A percentile compares a stretch with the other conserved stretches of the same genome.
Conservation (phyloP, 2,797 vertebrate genomes). For the Takifugu ocellatus region DNA sequence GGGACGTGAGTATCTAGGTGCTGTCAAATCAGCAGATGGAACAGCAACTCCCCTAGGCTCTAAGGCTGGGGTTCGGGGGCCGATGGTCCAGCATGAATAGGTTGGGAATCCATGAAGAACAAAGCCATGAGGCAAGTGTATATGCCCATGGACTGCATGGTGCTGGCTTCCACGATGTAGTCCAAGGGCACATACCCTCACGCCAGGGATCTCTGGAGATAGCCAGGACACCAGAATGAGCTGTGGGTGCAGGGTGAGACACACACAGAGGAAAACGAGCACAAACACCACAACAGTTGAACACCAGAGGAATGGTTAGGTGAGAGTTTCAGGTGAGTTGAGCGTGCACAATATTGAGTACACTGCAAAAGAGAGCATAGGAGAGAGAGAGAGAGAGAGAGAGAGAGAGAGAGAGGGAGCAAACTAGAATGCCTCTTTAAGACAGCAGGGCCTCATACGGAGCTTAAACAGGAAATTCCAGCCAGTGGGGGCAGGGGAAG, state of each 20-base stretch:
- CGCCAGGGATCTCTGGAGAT: conserved; percentile 92
- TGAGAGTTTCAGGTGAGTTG: conserved; percentile 16
- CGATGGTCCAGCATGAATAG: conserved; percentile 46
- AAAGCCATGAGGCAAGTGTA: conserved; percentile 99
- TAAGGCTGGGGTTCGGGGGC: conserved; percentile 31
- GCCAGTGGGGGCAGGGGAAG: conserved; percentile 71
- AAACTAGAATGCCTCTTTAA: conserved; percentile 63
- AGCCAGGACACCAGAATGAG: conserved; percentile 93
- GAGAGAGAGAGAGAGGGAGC: conserved; percentile 31
- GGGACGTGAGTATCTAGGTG: conserved; percentile 33
- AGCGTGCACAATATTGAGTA: conserved; percentile 24
- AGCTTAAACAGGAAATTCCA: conserved; percentile 85
- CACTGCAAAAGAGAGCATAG: conserved; percentile 35
- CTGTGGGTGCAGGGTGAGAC: conserved; percentile 75
- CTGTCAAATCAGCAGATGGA: conserved; percentile 27
- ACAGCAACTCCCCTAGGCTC: conserved; percentile 31
- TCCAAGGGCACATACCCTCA: conserved; percentile 99
- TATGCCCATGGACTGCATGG: conserved; percentile 99
- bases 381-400: conserved; percentile 12
- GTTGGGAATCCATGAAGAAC: conserved; percentile 79
- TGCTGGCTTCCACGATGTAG: conserved; percentile 99
- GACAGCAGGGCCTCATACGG: conserved; percentile 76
- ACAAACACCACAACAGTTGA: conserved; percentile 51
- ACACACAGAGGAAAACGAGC: conserved; percentile 47
- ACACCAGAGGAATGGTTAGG: conserved; percentile 32